These are phyloP conservation scores for Sardina pilchardus DNA, from an alignment of 2,113 vertebrate genomes.

Conservation along the genomic window DNA sequence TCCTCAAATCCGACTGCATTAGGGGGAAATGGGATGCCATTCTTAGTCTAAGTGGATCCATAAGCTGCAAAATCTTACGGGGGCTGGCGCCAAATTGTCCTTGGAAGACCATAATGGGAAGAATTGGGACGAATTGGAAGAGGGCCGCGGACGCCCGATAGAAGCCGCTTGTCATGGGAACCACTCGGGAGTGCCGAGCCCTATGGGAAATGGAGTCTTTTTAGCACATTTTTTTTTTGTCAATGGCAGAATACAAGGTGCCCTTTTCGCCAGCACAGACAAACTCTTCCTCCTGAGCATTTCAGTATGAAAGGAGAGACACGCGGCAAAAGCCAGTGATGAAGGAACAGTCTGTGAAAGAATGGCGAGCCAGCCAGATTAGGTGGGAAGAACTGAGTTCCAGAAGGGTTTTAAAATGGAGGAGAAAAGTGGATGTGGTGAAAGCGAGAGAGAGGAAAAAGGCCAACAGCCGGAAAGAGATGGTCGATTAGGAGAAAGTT, in stretches of 20 bases:
- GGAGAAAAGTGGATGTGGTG: background rate
- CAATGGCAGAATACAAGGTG: background rate
- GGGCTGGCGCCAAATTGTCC: conserved; percentile 22
- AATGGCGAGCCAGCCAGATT: background rate
- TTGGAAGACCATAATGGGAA: background rate
- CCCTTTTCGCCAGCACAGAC: background rate
- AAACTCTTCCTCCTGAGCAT: background rate
- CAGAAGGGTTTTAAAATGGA: background rate
- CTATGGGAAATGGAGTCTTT: background rate
- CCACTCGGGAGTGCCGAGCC: background rate
- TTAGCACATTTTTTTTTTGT: background rate
- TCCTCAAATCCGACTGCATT: conserved; percentile 23
- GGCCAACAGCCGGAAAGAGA: background rate
- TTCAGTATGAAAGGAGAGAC: background rate
- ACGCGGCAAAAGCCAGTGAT: background rate
- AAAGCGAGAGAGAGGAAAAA: background rate
- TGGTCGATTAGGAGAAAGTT: background rate
- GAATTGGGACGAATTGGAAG: background rate
- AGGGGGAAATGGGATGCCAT: background rate
- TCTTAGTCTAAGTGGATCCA: conserved; percentile 22
- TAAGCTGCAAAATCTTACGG: conserved; percentile 18
- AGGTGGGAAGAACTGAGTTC: background rate
- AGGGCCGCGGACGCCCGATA: background rate
- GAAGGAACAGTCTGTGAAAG: background rate
- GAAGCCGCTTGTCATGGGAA: background rate